Conservation (phyloP, 2,797 vertebrate genomes). For the Potorous gilbertii region DNA sequence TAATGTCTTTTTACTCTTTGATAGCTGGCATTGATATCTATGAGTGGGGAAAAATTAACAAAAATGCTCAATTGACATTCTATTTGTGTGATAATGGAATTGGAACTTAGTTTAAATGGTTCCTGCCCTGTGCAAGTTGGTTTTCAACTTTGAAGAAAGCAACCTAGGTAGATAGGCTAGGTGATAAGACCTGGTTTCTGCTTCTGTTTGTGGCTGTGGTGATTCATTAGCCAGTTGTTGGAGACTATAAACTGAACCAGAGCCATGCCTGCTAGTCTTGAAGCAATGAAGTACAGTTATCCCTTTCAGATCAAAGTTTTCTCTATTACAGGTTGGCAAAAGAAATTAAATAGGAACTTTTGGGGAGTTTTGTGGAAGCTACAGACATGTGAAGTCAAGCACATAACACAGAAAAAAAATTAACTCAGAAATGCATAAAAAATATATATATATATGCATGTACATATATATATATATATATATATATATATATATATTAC, state of each 20-base stretch:
- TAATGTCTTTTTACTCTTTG: neutral
- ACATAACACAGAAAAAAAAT: no score
- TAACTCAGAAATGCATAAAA: no score
- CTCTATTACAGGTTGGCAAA: no score
- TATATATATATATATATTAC: no score
- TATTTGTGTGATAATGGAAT: slow-evolving; percentile 18
- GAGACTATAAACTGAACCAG: neutral
- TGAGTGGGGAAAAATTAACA: neutral
- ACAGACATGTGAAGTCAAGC: no score
- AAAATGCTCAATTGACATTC: slow-evolving; percentile 21
- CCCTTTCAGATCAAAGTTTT: no score
- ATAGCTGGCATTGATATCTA: neutral
- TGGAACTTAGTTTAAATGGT: neutral
- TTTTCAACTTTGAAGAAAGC: neutral
- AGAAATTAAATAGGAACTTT: no score
- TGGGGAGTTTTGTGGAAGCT: no score
- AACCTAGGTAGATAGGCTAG: neutral
- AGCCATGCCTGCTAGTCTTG: neutral
- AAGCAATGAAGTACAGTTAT: neutral
- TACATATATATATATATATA: no score
- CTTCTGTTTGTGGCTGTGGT: neutral
- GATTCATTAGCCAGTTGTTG: neutral
- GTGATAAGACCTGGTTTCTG: neutral
- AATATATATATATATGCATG: no score
- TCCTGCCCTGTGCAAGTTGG: slow-evolving; percentile 23